Evolutionary conservation across 2,797 vertebrate genomes (phyloP).

Genomic region (Esox lucius): DNA sequence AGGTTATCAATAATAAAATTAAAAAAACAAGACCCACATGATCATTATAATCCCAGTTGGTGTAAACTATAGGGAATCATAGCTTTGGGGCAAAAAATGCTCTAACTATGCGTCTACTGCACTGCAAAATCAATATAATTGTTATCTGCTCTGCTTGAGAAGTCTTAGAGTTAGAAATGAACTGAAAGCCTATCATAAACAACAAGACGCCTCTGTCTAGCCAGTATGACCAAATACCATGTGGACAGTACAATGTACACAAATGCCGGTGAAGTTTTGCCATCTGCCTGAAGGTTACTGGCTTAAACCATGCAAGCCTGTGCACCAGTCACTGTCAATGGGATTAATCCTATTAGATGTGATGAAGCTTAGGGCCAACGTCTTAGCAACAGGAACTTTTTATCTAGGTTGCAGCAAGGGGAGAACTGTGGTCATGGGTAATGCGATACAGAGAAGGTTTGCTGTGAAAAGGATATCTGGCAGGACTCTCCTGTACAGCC

Average conservation of each 20-base stretch:
- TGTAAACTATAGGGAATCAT: neutral
- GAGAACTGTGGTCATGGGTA: neutral
- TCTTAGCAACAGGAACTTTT: constrained; percentile 12
- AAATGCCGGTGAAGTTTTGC: constrained; percentile 26
- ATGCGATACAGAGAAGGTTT: neutral
- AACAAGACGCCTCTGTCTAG: constrained; percentile 5
- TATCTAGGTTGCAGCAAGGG: neutral
- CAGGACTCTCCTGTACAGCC: constrained; percentile 89
- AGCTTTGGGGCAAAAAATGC: neutral
- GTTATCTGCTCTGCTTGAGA: neutral
- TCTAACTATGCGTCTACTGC: neutral
- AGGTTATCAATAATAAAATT: neutral
- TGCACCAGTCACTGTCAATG: too few relatives aligned
- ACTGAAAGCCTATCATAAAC: constrained; percentile 3
- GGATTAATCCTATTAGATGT: constrained; percentile 58
- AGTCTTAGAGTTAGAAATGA: too few relatives aligned
- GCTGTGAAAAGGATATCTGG: constrained; percentile 89
- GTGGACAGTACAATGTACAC: constrained; percentile 42
- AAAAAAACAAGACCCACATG: neutral
- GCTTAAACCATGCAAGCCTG: constrained; percentile 22
- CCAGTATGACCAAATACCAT: constrained; percentile 23
- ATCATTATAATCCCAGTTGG: neutral
- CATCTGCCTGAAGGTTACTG: constrained; percentile 46
- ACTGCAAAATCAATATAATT: neutral
- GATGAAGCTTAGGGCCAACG: constrained; percentile 41